Evolutionary conservation across 2,113 vertebrate genomes (phyloP).

Genomic region (Bufo gargarizans): DNA sequence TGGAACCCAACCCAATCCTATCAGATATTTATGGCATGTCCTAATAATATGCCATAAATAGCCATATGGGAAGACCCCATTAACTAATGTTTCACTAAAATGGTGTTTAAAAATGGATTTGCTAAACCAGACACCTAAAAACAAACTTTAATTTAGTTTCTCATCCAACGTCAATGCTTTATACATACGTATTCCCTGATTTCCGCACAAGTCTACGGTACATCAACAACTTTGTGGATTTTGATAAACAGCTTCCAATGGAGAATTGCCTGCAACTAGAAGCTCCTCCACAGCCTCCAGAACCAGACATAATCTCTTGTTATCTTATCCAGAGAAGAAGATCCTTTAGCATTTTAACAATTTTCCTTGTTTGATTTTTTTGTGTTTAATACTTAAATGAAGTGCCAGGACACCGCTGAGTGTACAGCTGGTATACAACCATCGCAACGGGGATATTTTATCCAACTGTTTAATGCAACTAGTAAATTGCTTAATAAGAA

Average conservation of each 20-base stretch:
- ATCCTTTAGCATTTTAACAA: slow-evolving; percentile 50
- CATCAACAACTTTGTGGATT: slow-evolving; percentile 39
- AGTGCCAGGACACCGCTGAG: slow-evolving; percentile 58
- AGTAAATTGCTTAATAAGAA: slow-evolving; percentile 60
- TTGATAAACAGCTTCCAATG: slow-evolving; percentile 47
- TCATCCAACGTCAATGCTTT: too few species aligned
- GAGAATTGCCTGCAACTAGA: slow-evolving; percentile 39
- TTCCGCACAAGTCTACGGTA: neutral
- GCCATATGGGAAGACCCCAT: neutral
- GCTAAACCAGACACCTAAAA: neutral
- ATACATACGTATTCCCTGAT: neutral
- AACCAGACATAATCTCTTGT: slow-evolving; percentile 32
- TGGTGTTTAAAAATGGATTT: neutral
- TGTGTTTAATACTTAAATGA: slow-evolving; percentile 51
- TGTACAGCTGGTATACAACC: slow-evolving; percentile 55
- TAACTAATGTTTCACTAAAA: neutral
- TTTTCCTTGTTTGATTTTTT: slow-evolving; percentile 47
- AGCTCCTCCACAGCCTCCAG: slow-evolving; percentile 19
- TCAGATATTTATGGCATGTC: too few species aligned
- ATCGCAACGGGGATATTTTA: slow-evolving; percentile 54
- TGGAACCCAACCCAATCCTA: too few species aligned
- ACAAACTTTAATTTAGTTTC: too few species aligned
- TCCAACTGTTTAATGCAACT: slow-evolving; percentile 55
- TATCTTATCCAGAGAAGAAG: slow-evolving; percentile 53
- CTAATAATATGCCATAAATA: too few species aligned